Evolutionary conservation across 2,113 vertebrate species (phyloP).

Genomic region (Kryptolebias marmoratus): DNA sequence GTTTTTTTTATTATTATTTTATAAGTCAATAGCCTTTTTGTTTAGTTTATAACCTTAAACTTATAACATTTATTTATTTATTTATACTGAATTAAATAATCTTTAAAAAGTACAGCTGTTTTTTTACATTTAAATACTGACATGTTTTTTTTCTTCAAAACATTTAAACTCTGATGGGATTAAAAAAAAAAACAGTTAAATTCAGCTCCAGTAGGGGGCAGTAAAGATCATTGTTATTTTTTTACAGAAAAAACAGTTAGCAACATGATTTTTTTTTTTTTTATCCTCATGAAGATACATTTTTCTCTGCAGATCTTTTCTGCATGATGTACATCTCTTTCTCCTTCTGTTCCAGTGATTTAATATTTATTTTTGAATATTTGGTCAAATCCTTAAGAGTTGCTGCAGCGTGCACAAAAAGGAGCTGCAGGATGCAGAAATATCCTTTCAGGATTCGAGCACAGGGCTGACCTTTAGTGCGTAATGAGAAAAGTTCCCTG

Average conservation of each 20-base stretch:
- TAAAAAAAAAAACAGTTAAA: background rate
- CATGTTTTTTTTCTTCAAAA: too few relatives aligned
- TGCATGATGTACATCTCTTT: background rate
- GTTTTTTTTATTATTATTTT: too few relatives aligned
- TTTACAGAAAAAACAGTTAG: background rate
- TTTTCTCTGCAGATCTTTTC: background rate
- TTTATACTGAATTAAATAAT: too few relatives aligned
- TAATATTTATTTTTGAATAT: conserved; percentile 1
- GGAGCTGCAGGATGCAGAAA: background rate
- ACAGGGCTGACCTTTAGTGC: conserved; percentile 1
- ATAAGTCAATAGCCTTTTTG: too few relatives aligned
- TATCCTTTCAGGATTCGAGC: background rate
- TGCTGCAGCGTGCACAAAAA: background rate
- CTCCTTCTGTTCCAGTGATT: background rate
- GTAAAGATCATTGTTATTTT: conserved; percentile 4
- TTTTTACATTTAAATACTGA: too few relatives aligned
- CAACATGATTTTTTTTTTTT: background rate
- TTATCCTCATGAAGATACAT: too few relatives aligned
- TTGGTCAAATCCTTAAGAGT: background rate
- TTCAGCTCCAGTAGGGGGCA: conserved; percentile 62
- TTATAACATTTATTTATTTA: too few relatives aligned
- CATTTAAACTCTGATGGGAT: too few relatives aligned
- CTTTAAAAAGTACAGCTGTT: too few relatives aligned
- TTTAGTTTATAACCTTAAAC: too few relatives aligned
- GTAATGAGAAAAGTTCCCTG: background rate